A percentile compares a stretch with the other conserved stretches of the same genome.
Conservation (phyloP, 1,140 invertebrate species). For the Dufourea novaeangliae region DNA sequence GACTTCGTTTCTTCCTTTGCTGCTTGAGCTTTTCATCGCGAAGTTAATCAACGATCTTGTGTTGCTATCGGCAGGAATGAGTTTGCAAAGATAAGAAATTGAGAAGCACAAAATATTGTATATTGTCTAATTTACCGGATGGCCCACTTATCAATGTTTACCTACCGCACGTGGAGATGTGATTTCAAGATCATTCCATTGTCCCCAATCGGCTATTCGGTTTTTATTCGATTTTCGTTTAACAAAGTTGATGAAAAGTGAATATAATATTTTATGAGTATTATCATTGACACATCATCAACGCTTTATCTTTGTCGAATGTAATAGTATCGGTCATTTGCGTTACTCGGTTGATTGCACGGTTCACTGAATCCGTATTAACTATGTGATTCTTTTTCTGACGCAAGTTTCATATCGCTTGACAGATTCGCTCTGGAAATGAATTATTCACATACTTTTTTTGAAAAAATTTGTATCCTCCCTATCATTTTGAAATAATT, state of each 20-base stretch:
- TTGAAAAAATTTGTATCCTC: no score
- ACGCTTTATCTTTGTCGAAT: not conserved
- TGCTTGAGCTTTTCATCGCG: not conserved
- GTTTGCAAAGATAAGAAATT: not conserved
- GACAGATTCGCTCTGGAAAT: not conserved
- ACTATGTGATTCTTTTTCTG: conserved; percentile 22
- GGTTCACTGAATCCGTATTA: conserved; percentile 29
- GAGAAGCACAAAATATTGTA: not conserved
- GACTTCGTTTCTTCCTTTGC: not conserved
- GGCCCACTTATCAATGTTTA: not conserved
- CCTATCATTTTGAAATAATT: no score
- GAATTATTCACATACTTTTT: no score
- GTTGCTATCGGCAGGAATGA: not conserved
- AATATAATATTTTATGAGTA: not conserved
- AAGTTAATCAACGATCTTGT: not conserved
- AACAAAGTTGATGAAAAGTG: not conserved
- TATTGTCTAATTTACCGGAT: not conserved
- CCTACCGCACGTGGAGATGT: not conserved
- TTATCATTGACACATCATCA: not conserved
- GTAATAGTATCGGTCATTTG: conserved; percentile 24
- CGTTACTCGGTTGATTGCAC: conserved; percentile 29
- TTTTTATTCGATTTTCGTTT: not conserved
- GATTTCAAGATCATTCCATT: not conserved
- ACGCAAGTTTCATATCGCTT: conserved; percentile 28
- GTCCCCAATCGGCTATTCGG: not conserved